Percentiles rank a stretch among this genome's conserved stretches.
phyloP scores from a whole-genome alignment of 2,888 invertebrate genomes.

The Altica lythri region DNA sequence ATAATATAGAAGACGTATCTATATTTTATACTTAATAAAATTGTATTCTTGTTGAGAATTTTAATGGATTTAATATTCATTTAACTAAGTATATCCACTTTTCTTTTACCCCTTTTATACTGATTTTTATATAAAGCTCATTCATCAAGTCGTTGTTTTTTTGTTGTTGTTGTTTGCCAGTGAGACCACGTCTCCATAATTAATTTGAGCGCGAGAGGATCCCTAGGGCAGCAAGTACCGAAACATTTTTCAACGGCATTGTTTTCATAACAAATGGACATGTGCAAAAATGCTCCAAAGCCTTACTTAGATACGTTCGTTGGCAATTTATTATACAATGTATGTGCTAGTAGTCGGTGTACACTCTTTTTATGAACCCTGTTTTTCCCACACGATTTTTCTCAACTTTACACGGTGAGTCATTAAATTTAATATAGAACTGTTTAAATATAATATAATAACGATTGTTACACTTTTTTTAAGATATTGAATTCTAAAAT shows the following conservation, averaged over 20 bases:
- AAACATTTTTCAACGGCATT: conserved; percentile 34
- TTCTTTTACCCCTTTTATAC: not conserved
- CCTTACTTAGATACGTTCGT: conserved; percentile 32
- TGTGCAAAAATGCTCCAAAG: conserved; percentile 35
- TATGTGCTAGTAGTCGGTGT: conserved; percentile 17
- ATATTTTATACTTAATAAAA: too few species aligned
- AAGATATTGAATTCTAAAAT: too few species aligned
- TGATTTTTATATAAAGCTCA: conserved; percentile 15
- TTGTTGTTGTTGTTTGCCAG: conserved; percentile 4
- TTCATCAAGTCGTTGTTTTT: conserved; percentile 17
- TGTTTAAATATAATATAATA: too few species aligned
- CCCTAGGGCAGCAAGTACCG: conserved; percentile 15
- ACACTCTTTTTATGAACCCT: conserved; percentile 30
- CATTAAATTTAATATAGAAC: too few species aligned
- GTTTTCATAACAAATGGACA: conserved; percentile 36
- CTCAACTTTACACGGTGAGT: not conserved
- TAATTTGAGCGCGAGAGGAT: conserved; percentile 15
- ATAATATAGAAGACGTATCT: too few species aligned
- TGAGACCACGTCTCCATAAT: conserved; percentile 11
- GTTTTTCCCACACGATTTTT: conserved; percentile 23
- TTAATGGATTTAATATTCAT: too few species aligned
- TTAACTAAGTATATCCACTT: too few species aligned
- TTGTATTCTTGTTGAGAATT: too few species aligned
- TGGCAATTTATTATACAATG: conserved; percentile 32
- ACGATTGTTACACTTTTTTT: too few species aligned